A percentile compares a stretch with the other conserved stretches of the same genome.
Evolutionary conservation across 1,140 invertebrate genomes (phyloP).

Genomic region (Musca domestica): DNA sequence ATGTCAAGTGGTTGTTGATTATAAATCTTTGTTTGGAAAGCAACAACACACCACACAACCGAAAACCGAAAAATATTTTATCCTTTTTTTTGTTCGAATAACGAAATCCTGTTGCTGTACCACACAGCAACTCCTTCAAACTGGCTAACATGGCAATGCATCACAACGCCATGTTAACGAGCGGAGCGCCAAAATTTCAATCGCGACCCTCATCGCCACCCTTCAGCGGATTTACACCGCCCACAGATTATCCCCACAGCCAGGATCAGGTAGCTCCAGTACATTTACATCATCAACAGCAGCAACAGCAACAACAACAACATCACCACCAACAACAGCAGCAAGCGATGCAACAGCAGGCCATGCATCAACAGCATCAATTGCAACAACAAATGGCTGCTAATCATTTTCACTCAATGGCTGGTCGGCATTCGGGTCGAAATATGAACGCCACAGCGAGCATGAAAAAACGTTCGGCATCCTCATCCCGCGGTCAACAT

Average conservation of each 20-base stretch:
- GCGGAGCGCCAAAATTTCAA: conserved; percentile 40
- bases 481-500: conserved; percentile 1
- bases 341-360: conserved; percentile 11
- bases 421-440: conserved; percentile 20
- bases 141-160: conserved; percentile 23
- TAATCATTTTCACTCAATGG: neutral
- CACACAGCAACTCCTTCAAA: neutral
- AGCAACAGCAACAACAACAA: neutral
- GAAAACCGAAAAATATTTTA: neutral
- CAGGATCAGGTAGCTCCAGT: conserved; percentile 17
- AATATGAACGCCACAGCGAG: neutral
- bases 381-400: neutral
- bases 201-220: conserved; percentile 47
- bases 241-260: conserved; percentile 40
- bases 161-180: conserved; percentile 40
- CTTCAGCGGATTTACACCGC: conserved; percentile 42
- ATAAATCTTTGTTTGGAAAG: neutral
- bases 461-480: neutral
- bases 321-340: conserved; percentile 15
- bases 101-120: neutral
- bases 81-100: neutral
- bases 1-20: too few species aligned
- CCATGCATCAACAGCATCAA: neutral
- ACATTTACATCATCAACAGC: conserved; percentile 13
- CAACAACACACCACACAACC: neutral